Evolutionary conservation across 37 sponge, comb jelly and placozoan genomes (phyloP).

Genomic region (Tethya wilhelma): DNA sequence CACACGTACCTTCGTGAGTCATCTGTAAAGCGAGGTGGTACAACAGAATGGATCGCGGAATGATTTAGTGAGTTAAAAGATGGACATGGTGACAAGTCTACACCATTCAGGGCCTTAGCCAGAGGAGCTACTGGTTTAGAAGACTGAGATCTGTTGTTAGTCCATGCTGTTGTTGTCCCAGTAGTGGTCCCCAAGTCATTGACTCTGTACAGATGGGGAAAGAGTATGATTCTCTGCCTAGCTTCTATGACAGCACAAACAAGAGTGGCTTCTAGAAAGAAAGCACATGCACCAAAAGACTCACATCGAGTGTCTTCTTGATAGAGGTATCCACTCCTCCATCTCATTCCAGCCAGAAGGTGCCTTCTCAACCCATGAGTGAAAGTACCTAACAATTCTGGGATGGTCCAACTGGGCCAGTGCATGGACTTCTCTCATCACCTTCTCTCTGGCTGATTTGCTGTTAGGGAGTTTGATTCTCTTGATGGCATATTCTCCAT

Average conservation of each 20-base stretch:
- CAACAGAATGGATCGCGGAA: constrained; percentile 20
- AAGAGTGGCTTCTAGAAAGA: background rate
- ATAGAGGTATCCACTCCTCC: constrained; percentile 41
- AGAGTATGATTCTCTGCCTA: no score
- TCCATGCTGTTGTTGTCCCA: no score
- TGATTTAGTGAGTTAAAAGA: constrained; percentile 42
- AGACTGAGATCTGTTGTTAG: no score
- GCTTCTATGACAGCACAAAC: background rate
- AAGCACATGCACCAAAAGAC: background rate
- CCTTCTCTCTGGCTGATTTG: constrained; percentile 67
- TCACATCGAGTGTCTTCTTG: constrained; percentile 43
- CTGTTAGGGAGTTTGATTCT: constrained; percentile 71
- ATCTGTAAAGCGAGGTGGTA: constrained; percentile 20
- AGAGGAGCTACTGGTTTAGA: no score
- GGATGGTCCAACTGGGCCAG: constrained; percentile 87
- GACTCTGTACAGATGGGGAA: no score
- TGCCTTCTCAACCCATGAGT: constrained; percentile 89
- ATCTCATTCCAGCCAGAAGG: constrained; percentile 38
- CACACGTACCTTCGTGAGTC: constrained; percentile 25
- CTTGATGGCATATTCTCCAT: constrained; percentile 86
- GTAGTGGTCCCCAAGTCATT: no score
- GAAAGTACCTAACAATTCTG: constrained; percentile 84
- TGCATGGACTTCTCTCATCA: constrained; percentile 88
- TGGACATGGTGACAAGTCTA: constrained; percentile 29
- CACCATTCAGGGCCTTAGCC: no score